phyloP scores from a whole-genome alignment of 2,888 invertebrate species.

The Nomada flava region DNA sequence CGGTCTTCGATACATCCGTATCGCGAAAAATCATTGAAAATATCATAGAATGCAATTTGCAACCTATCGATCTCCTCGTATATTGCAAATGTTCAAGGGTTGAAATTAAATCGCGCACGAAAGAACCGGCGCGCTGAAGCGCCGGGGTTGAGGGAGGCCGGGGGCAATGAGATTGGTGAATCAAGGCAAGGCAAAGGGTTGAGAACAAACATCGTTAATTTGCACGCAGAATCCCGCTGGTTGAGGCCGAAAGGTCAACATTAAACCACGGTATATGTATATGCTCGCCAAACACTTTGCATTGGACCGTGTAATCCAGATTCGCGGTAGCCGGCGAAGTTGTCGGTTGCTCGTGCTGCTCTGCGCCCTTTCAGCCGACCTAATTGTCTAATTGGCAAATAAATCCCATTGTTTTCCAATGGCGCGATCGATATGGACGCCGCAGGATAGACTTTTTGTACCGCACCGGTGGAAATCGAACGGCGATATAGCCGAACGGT shows the following conservation, averaged over 20 bases:
- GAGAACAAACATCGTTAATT: slow-evolving; percentile 83
- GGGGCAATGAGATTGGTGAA: slow-evolving; percentile 48
- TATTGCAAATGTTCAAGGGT: slow-evolving; percentile 2
- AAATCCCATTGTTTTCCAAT: slow-evolving; percentile 80
- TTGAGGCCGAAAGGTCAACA: slow-evolving; percentile 83
- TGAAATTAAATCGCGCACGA: slow-evolving; percentile 22
- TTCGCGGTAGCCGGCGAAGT: slow-evolving; percentile 65
- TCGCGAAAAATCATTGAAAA: not conserved
- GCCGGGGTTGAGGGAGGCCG: slow-evolving; percentile 6
- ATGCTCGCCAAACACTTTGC: slow-evolving; percentile 81
- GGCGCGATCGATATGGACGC: slow-evolving; percentile 65
- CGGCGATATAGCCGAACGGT: slow-evolving; percentile 21
- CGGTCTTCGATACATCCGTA: not conserved
- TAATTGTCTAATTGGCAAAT: slow-evolving; percentile 83
- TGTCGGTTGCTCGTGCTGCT: slow-evolving; percentile 47
- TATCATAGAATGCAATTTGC: not conserved
- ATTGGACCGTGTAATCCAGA: slow-evolving; percentile 80
- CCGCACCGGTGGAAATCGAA: slow-evolving; percentile 14
- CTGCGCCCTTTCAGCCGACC: slow-evolving; percentile 65
- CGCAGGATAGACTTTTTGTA: slow-evolving; percentile 46
- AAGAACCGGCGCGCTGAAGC: not conserved
- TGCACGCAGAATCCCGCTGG: slow-evolving; percentile 76
- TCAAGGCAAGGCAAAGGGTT: slow-evolving; percentile 76
- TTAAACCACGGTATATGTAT: slow-evolving; percentile 76
- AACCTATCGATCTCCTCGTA: not conserved